Evolutionary conservation across 2,797 vertebrate genomes (phyloP), one percentile per base, ranked within the genome.

Genomic region (Sebastes hubbsi): DNA sequence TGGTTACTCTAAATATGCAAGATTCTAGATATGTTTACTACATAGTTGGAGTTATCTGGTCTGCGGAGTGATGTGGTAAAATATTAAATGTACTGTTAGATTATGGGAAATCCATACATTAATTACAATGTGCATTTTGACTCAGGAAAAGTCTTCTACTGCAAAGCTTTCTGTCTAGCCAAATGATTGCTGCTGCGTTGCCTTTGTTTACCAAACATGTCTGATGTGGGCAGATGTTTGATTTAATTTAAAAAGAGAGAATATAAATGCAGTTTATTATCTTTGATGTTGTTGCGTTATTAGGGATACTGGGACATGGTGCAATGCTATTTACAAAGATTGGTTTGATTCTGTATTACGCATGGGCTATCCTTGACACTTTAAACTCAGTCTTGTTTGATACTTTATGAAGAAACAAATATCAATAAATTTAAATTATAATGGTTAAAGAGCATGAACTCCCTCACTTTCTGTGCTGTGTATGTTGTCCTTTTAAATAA

Each of bases 271-370:
- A 73, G 25, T 81, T 79, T 74, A 49, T 49, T 49, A 72, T 84
- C 62, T 75, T 74, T 77, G 25, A 81, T 85, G 22, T 78, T 77
- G 66, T 90, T 92, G 78, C 93, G 78, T 76, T 90, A 77, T 82
- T 84, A 78, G 92, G 94, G 92, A 92, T 89, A 75, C 78, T 90
- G 94, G 95, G 94, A 75, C 92, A 90, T 81, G 89, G 87, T 95
- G 88, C 91, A 93, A 93, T 95, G 86, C 79, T 85, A 79, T 90
- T 90, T 90, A 89, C 85, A 49, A 83, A 89, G 76, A 85, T 82
- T 65, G 56, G 90, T 89, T 87, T 85, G 36, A 86, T 82, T 93
- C 85, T 95, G 90, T 92, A 86, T 93, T 94, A 91, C 83, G 90
- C 32, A 59, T 88, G 89, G 89, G 88, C 60, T 87, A 85, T 89